These are phyloP conservation scores for Anastatus disparis DNA, from an alignment of 1,140 invertebrate genomes.

Conservation along the genomic window DNA sequence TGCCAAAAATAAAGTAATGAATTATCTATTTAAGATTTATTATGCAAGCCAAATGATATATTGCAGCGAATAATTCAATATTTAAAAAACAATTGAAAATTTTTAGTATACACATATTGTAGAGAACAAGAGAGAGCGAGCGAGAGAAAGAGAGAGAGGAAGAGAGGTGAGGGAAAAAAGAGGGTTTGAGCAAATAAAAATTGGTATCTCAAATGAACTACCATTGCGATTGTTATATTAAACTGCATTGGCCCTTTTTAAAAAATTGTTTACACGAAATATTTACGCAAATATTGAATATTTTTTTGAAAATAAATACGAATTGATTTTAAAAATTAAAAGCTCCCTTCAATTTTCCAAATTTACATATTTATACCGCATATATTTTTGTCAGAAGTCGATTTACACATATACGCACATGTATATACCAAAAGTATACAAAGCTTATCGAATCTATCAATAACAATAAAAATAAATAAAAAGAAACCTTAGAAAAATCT, in stretches of 20 bases:
- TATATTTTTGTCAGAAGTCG: too few relatives aligned
- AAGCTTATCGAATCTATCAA: too few relatives aligned
- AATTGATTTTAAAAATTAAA: constrained; percentile 24
- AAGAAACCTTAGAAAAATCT: too few relatives aligned
- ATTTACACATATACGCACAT: too few relatives aligned
- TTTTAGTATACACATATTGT: too few relatives aligned
- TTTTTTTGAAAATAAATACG: background rate
- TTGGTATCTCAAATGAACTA: constrained; percentile 7
- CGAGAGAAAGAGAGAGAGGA: too few relatives aligned
- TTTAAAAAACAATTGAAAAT: constrained; percentile 24
- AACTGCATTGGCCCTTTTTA: constrained; percentile 6
- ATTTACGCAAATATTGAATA: constrained; percentile 6
- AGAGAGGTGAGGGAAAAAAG: too few relatives aligned
- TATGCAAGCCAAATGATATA: background rate
- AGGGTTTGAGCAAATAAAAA: constrained; percentile 13
- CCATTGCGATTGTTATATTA: constrained; percentile 6
- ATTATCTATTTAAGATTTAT: background rate
- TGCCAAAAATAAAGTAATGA: too few relatives aligned
- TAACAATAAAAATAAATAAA: too few relatives aligned
- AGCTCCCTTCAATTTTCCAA: background rate
- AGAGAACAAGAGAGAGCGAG: too few relatives aligned
- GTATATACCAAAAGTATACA: too few relatives aligned
- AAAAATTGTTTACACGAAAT: constrained; percentile 22
- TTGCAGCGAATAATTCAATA: background rate
- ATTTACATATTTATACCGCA: constrained; percentile 19